A percentile compares a stretch with the other conserved stretches of the same genome.
These are phyloP conservation scores for Eutolmus rufibarbis DNA, from an alignment of 2,888 invertebrate species.

Conservation along the genomic window DNA sequence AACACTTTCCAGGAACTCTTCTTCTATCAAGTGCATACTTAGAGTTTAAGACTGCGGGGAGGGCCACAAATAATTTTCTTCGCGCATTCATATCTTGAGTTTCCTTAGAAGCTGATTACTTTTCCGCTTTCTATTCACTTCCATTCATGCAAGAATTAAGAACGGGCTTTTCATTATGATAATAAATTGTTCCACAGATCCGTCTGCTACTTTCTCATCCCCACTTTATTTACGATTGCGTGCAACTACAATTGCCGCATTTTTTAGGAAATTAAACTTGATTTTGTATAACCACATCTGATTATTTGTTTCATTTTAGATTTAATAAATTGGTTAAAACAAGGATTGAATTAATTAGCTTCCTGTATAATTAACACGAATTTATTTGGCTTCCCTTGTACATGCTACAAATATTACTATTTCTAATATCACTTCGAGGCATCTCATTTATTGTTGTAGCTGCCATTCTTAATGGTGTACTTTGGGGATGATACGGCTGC, in stretches of 20 bases:
- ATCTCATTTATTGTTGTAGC: constrained; percentile 43
- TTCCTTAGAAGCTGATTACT: constrained; percentile 8
- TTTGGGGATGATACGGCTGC: constrained; percentile 49
- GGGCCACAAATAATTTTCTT: not conserved
- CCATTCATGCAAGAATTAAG: constrained; percentile 20
- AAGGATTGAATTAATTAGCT: not conserved
- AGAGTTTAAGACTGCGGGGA: not conserved
- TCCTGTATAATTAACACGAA: constrained; percentile 16
- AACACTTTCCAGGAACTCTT: not conserved
- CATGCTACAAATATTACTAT: constrained; percentile 52
- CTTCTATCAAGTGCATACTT: not conserved
- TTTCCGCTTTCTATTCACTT: constrained; percentile 8
- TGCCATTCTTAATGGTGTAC: constrained; percentile 48
- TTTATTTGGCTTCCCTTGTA: constrained; percentile 44
- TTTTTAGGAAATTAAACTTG: not conserved
- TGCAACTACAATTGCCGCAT: not conserved
- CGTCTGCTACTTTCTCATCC: not conserved
- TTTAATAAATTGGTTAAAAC: not conserved
- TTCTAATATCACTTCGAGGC: constrained; percentile 52
- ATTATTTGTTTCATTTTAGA: not conserved
- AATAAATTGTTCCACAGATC: not conserved
- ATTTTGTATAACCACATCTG: not conserved
- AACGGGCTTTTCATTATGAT: constrained; percentile 3
- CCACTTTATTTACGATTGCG: not conserved
- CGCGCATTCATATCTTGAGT: constrained; percentile 1